These are phyloP conservation scores for Nephrotoma appendiculata DNA, from an alignment of 2,888 invertebrate species.

Conservation along the genomic window DNA sequence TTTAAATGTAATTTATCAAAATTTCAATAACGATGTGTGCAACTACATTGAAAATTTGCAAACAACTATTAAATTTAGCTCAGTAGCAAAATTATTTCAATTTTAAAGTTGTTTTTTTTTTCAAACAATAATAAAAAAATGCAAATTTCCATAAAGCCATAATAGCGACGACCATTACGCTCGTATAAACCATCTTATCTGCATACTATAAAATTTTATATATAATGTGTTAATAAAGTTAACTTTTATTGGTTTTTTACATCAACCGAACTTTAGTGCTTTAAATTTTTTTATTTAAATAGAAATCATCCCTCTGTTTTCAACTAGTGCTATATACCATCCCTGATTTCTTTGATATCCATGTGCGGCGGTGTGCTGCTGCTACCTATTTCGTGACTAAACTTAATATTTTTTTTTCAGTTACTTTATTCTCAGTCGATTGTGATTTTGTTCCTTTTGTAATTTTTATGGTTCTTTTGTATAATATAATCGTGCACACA, in stretches of 20 bases:
- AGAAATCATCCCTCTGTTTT: neutral
- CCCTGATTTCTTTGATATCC: neutral
- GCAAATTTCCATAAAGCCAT: neutral
- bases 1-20: neutral
- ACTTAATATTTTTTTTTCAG: neutral
- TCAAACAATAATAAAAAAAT: neutral
- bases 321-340: neutral
- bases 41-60: neutral
- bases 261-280: neutral
- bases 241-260: neutral
- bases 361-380: neutral
- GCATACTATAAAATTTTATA: neutral
- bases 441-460: neutral
- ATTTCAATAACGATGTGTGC: neutral
- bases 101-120: neutral
- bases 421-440: neutral
- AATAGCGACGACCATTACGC: neutral
- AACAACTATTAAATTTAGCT: neutral
- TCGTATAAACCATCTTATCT: neutral
- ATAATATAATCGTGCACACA: neutral
- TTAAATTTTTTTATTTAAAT: neutral
- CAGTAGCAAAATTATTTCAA: neutral
- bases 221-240: neutral
- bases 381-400: neutral
- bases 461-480: neutral